Conservation (phyloP, 2,888 invertebrate species). For the Seladonia tumulorum region DNA sequence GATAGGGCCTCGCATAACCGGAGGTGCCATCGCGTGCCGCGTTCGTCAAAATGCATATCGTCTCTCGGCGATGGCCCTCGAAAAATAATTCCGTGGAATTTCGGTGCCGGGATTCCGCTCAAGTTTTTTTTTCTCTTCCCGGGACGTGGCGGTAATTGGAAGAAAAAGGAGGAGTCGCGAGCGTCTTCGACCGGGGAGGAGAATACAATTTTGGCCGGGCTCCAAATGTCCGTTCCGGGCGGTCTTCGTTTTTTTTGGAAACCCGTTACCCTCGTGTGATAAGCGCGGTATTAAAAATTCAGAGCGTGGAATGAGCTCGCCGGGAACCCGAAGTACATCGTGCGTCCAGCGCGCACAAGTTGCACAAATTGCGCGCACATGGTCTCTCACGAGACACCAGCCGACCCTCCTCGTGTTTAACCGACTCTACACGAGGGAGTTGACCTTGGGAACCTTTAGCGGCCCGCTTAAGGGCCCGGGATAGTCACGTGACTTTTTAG, state of each 20-base stretch:
- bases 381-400: neutral
- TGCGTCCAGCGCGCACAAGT: neutral
- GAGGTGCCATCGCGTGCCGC: conserved; percentile 37
- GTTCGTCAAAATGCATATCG: conserved; percentile 51
- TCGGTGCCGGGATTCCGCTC: neutral
- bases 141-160: neutral
- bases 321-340: neutral
- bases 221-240: conserved; percentile 32
- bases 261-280: conserved; percentile 24
- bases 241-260: conserved; percentile 25
- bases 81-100: conserved; percentile 49
- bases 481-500: too few species aligned
- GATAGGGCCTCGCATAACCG: conserved; percentile 64
- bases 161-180: neutral
- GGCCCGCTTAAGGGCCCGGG: neutral
- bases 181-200: conserved; percentile 17
- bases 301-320: neutral
- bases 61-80: conserved; percentile 10
- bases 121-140: neutral
- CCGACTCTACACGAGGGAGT: neutral
- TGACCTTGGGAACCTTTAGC: neutral
- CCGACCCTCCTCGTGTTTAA: neutral
- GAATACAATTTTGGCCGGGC: conserved; percentile 11
- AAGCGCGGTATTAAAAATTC: conserved; percentile 24
- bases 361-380: neutral